Evolutionary conservation across 2,797 vertebrate species (phyloP).

Genomic region (Gymnothorax javanicus): DNA sequence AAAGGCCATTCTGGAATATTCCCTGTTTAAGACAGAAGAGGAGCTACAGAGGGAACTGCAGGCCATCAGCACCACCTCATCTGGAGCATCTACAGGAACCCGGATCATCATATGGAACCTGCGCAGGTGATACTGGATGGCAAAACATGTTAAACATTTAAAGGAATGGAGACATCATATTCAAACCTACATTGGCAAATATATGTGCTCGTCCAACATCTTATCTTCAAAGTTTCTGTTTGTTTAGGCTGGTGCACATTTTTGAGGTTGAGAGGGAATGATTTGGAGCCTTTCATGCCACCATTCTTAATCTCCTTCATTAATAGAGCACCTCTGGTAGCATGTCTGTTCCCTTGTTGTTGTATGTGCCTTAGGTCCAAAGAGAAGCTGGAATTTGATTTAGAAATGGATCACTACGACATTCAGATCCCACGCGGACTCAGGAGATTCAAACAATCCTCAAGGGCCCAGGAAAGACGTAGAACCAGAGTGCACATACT

Average conservation of each 20-base stretch:
- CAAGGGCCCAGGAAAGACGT: too few relatives aligned
- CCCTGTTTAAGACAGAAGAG: slow-evolving; percentile 75
- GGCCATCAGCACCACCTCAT: slow-evolving; percentile 61
- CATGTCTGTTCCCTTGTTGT: background rate
- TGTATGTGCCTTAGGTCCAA: slow-evolving; percentile 52
- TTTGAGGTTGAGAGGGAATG: too few relatives aligned
- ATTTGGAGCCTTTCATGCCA: too few relatives aligned
- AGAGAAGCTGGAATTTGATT: slow-evolving; percentile 83
- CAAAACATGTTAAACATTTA: too few relatives aligned
- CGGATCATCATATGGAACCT: slow-evolving; percentile 95
- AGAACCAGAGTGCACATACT: slow-evolving; percentile 80
- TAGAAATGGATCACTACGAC: slow-evolving; percentile 83
- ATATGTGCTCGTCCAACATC: too few relatives aligned
- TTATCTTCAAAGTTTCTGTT: too few relatives aligned
- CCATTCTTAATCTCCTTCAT: too few relatives aligned
- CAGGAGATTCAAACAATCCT: slow-evolving; percentile 37
- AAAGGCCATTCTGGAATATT: slow-evolving; percentile 80
- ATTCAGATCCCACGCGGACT: slow-evolving; percentile 81
- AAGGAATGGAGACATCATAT: too few relatives aligned
- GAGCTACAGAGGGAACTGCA: slow-evolving; percentile 80
- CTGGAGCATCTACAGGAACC: slow-evolving; percentile 76
- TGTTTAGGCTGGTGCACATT: too few relatives aligned
- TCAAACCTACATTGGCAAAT: too few relatives aligned
- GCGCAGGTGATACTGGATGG: slow-evolving; percentile 70
- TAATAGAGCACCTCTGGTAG: background rate